Conservation (phyloP, 2,113 vertebrate genomes). For the Ceyx margarethae region DNA sequence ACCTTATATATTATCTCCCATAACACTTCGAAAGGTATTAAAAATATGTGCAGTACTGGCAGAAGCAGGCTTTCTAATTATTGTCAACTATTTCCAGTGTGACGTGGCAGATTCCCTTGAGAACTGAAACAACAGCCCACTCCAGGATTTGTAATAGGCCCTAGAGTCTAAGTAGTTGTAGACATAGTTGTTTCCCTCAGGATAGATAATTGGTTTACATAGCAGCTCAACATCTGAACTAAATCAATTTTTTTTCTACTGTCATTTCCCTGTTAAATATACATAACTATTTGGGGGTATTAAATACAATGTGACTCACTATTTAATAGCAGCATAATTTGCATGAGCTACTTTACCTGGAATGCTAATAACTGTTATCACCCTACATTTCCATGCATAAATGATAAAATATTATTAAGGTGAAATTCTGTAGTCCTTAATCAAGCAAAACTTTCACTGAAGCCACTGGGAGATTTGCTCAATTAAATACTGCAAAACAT, state of each 20-base stretch:
- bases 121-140: constrained; percentile 80
- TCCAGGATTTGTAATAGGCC: constrained; percentile 83
- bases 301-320: constrained; percentile 69
- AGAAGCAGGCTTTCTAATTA: constrained; percentile 85
- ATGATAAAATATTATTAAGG: constrained; percentile 71
- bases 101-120: constrained; percentile 84
- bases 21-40: constrained; percentile 85
- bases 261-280: constrained; percentile 74
- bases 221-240: constrained; percentile 82
- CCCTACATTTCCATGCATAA: constrained; percentile 65
- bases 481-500: constrained; percentile 47
- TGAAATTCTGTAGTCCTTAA: constrained; percentile 48
- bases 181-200: constrained; percentile 81
- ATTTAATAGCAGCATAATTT: constrained; percentile 75
- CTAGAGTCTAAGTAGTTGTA: constrained; percentile 84
- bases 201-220: constrained; percentile 86
- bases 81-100: constrained; percentile 83
- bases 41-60: constrained; percentile 81
- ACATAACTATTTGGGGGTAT: constrained; percentile 77
- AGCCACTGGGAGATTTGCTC: constrained; percentile 41
- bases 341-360: constrained; percentile 69
- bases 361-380: constrained; percentile 71
- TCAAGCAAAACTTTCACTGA: constrained; percentile 47
- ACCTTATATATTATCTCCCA: constrained; percentile 83
- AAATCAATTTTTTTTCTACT: constrained; percentile 75